These are phyloP conservation scores for Notarius quadriscutis DNA, from an alignment of 2,113 vertebrate genomes.

Conservation along the genomic window DNA sequence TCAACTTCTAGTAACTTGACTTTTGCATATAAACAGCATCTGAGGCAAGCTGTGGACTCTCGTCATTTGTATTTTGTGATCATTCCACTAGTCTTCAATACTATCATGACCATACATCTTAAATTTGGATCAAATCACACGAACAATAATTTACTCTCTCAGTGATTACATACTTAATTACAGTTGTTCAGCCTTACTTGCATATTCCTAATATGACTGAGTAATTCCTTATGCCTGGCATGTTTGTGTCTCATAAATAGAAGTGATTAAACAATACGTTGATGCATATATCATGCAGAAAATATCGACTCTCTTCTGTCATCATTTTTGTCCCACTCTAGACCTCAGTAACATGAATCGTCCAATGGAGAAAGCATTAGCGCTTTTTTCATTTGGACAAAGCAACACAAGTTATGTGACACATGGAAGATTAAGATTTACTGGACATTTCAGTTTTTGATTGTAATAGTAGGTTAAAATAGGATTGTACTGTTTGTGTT, in stretches of 20 bases:
- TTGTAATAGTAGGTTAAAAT: background rate
- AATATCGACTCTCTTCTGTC: background rate
- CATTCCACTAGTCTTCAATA: background rate
- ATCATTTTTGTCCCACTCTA: background rate
- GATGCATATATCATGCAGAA: background rate
- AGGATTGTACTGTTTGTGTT: background rate
- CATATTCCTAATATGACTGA: background rate
- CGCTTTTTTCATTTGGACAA: background rate
- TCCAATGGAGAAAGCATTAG: background rate
- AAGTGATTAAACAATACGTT: background rate
- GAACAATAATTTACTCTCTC: background rate
- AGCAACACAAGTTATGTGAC: background rate
- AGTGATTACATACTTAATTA: background rate
- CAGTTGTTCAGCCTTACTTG: background rate
- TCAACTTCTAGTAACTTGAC: background rate
- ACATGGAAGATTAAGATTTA: background rate
- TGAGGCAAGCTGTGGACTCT: background rate
- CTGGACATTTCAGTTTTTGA: background rate
- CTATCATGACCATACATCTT: background rate
- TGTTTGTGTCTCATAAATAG: background rate
- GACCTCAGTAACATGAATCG: background rate
- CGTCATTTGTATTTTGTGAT: background rate
- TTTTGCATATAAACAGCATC: background rate
- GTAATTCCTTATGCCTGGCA: background rate
- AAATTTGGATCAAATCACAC: background rate